A percentile compares a stretch with the other conserved stretches of the same genome.
phyloP scores from a whole-genome alignment of 2,888 invertebrate species.

The Acleris sparsana region DNA sequence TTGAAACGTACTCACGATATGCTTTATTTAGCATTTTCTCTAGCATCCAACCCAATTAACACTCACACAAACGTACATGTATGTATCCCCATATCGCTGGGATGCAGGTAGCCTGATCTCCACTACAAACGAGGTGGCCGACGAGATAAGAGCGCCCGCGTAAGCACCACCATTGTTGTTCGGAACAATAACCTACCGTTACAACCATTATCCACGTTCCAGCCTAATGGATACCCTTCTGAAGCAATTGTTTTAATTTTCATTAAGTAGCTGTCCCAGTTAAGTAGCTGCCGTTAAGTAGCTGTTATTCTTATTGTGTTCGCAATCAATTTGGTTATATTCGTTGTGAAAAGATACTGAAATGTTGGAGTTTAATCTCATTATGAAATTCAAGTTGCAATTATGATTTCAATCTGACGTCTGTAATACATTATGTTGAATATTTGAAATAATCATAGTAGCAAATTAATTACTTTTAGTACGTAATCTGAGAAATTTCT shows the following conservation, averaged over 20 bases:
- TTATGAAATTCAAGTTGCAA: no score
- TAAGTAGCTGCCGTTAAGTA: constrained; percentile 21
- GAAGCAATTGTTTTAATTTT: constrained; percentile 73
- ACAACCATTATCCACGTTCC: constrained; percentile 66
- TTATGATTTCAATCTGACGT: no score
- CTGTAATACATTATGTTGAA: no score
- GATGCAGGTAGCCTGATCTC: constrained; percentile 60
- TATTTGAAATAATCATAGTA: no score
- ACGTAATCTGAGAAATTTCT: no score
- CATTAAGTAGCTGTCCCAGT: constrained; percentile 52
- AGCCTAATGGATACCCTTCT: constrained; percentile 65
- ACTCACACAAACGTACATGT: neutral
- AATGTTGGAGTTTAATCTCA: no score
- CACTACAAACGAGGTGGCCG: constrained; percentile 67
- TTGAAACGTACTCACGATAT: no score
- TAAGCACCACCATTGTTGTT: constrained; percentile 70
- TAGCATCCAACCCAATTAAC: no score
- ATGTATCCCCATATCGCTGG: constrained; percentile 47
- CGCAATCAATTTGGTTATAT: no score
- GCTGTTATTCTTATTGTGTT: constrained; percentile 27
- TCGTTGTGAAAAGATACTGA: no score
- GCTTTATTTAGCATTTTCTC: no score
- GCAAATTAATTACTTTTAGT: no score
- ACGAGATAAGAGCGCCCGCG: constrained; percentile 67
- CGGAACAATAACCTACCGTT: constrained; percentile 68